A percentile compares a stretch with the other conserved stretches of the same genome.
Conservation (phyloP, 2,797 vertebrate species). For the Apogon hyalosoma region DNA sequence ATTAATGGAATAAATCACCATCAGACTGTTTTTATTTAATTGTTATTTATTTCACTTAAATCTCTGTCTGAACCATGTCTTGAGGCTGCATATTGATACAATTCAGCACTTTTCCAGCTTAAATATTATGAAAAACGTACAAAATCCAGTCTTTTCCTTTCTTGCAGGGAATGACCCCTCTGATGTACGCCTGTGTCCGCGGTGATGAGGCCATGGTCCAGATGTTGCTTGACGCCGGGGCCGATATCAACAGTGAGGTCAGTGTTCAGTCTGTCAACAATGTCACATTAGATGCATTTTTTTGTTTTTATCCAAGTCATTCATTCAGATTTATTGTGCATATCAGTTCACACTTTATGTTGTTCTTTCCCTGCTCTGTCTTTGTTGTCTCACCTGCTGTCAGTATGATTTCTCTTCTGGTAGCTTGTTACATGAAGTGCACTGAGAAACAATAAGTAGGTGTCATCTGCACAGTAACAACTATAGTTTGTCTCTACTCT, state of each 20-base stretch:
- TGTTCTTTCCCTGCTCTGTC: slow-evolving; percentile 23
- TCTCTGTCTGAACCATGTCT: not conserved
- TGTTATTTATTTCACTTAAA: not conserved
- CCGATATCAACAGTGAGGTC: slow-evolving; percentile 97
- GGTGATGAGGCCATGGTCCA: slow-evolving; percentile 99
- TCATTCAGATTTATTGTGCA: slow-evolving; percentile 52
- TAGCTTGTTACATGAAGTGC: slow-evolving; percentile 67
- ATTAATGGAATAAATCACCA: too few species aligned
- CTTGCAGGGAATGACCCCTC: slow-evolving; percentile 90
- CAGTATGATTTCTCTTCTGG: slow-evolving; percentile 60
- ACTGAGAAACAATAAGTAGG: slow-evolving; percentile 42
- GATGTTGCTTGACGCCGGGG: slow-evolving; percentile 97
- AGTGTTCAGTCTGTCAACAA: slow-evolving; percentile 60
- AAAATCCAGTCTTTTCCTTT: not conserved
- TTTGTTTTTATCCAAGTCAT: slow-evolving; percentile 26
- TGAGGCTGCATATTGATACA: too few species aligned
- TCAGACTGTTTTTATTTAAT: too few species aligned
- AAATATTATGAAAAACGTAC: not conserved
- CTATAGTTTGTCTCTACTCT: slow-evolving; percentile 15
- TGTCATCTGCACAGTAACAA: slow-evolving; percentile 24
- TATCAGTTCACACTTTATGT: slow-evolving; percentile 43
- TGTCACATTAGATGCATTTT: slow-evolving; percentile 14
- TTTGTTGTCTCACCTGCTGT: slow-evolving; percentile 56
- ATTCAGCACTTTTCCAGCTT: not conserved
- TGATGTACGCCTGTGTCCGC: slow-evolving; percentile 98